Conservation (phyloP, 2,113 vertebrate species). For the Corythoichthys intestinalis region DNA sequence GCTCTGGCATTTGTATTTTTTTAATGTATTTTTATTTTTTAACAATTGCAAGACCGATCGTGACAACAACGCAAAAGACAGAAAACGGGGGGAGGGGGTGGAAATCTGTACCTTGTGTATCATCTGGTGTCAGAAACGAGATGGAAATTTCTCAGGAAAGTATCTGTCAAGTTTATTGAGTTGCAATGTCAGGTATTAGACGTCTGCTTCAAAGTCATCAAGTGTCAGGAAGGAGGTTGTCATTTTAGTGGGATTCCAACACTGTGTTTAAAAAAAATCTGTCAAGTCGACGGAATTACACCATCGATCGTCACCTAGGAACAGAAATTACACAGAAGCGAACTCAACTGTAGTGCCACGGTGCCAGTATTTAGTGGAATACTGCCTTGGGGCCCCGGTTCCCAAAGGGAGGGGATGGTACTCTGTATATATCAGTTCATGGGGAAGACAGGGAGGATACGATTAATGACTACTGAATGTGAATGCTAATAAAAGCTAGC, state of each 20-base stretch:
- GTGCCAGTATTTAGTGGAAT: background rate
- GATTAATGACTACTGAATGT: too few species aligned
- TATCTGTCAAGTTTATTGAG: background rate
- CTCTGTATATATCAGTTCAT: background rate
- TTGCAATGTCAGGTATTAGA: background rate
- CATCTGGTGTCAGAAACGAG: background rate
- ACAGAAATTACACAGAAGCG: background rate
- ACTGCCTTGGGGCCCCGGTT: background rate
- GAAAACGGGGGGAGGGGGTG: slow-evolving; percentile 25
- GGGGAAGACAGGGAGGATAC: too few species aligned
- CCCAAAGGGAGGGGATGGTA: background rate
- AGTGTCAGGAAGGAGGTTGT: background rate
- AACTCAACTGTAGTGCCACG: background rate
- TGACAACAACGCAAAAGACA: slow-evolving; percentile 33
- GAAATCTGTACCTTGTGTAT: background rate
- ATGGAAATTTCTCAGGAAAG: background rate
- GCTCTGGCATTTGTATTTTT: slow-evolving; percentile 15
- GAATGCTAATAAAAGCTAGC: too few species aligned
- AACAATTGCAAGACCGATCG: slow-evolving; percentile 54
- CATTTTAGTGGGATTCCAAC: background rate
- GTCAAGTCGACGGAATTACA: background rate
- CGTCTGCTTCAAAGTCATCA: background rate
- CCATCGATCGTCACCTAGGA: background rate
- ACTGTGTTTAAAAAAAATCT: background rate
- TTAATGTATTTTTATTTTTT: slow-evolving; percentile 15